These are phyloP conservation scores for Stichopus chloronotus DNA, from an alignment of 35 echinoderm and acorn worm species.

Conservation along the genomic window DNA sequence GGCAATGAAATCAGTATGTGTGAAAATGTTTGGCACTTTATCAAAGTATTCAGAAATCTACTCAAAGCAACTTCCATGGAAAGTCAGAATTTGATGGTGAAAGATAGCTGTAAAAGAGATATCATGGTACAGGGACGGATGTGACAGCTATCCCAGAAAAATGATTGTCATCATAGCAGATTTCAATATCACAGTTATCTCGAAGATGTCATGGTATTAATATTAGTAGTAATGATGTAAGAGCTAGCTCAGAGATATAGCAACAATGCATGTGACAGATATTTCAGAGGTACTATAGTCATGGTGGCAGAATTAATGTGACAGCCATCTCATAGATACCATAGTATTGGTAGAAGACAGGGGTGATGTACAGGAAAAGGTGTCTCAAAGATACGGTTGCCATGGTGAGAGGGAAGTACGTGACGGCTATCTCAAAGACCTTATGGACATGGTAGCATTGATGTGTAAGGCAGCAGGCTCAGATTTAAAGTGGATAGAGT, in stretches of 20 bases:
- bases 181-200: background rate
- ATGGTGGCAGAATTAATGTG: background rate
- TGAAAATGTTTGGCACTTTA: no score
- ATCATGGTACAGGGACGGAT: background rate
- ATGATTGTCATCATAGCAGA: background rate
- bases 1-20: no score
- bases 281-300: background rate
- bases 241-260: background rate
- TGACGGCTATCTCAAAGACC: background rate
- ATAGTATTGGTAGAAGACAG: background rate
- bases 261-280: background rate
- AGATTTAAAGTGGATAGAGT: background rate
- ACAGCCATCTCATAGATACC: background rate
- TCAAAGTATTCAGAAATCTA: no score
- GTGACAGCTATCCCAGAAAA: background rate
- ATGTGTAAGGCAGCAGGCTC: background rate
- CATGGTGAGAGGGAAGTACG: background rate
- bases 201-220: background rate
- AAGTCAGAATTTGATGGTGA: no score
- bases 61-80: no score
- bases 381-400: background rate
- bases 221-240: background rate
- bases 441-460: background rate
- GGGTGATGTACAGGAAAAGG: background rate
- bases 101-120: no score